Evolutionary conservation across 2,888 invertebrate species (phyloP), one percentile per base, ranked within the genome.

Genomic region (Thelaira solivaga): DNA sequence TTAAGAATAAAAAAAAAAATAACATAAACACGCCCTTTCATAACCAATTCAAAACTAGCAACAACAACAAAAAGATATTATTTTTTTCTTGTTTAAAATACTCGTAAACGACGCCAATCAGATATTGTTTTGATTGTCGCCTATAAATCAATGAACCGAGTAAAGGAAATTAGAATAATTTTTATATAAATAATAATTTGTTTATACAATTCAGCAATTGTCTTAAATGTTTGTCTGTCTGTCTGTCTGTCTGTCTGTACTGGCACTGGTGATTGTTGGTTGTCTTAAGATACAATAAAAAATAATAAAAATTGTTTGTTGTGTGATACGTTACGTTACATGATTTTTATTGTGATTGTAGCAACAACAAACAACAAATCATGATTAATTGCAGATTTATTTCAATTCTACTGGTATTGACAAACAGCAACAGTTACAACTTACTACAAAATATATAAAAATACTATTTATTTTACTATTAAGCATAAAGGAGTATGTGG

Each of bases 301-400:
- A 73, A 69, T n/a, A n/a, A n/a, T n/a, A n/a, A n/a, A n/a, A n/a
- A n/a, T n/a, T n/a, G n/a, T n/a, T n/a, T n/a, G 64, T 53, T 77
- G 68, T 77, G 55, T 72, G 65, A 78, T 71, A 69, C 61, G 53
- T 59, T 71, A 69, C 61, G 53, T 59, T 65, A 78, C 78, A 78
- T 78, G 78, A 74, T 69, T 78, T 78, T 69, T 53, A 74, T 69
- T 74, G 73, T 78, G 73, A 74, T 78, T 73, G 64, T 49, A 49
- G 72, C 55, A 76, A n/a, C n/a, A n/a, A n/a, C n/a, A n/a, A n/a
- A n/a, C n/a, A 76, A 78, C 74, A 78, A 74, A 78, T 78, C 78
- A 78, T 78, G 78, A 78, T 74, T 78, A 78, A 78, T 78, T 74
- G 78, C 78, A 55, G 74, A 61, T 71, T 74, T 45, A 74, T 78